Evolutionary conservation across 2,113 vertebrate genomes (phyloP).

Genomic region (Plecturocebus donacophilus): DNA sequence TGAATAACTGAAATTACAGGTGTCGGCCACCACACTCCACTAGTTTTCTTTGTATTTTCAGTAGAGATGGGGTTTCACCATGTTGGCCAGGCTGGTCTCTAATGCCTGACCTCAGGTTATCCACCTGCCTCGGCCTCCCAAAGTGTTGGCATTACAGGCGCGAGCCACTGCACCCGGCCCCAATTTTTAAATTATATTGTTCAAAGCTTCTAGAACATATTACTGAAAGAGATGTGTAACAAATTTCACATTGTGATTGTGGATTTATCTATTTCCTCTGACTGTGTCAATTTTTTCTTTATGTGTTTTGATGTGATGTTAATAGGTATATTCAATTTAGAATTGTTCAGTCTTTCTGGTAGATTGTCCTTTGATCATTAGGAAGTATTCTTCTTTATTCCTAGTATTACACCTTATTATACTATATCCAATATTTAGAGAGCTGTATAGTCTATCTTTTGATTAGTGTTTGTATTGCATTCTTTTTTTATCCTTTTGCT

Average conservation of each 20-base stretch:
- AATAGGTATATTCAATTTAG: neutral
- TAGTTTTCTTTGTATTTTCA: too few relatives aligned
- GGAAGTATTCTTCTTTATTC: neutral
- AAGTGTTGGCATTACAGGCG: too few relatives aligned
- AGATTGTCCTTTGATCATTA: neutral
- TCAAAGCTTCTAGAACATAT: neutral
- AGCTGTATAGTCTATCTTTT: neutral
- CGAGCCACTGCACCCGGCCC: too few relatives aligned
- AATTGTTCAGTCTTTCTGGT: neutral
- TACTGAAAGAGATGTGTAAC: neutral
- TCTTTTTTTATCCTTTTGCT: neutral
- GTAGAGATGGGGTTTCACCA: too few relatives aligned
- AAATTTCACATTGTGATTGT: neutral
- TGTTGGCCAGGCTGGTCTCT: too few relatives aligned
- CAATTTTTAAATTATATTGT: neutral
- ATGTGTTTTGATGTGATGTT: neutral
- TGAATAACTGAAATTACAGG: too few relatives aligned
- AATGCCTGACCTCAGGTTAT: too few relatives aligned
- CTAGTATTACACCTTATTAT: neutral
- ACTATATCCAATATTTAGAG: neutral
- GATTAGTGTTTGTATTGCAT: neutral
- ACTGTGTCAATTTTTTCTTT: neutral
- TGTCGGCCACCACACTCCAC: too few relatives aligned
- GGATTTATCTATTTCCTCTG: neutral
- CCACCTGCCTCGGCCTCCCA: too few relatives aligned